Evolutionary conservation across 2,113 vertebrate genomes (phyloP), one percentile per base, ranked within the genome.

Genomic region (Salvelinus fontinalis): DNA sequence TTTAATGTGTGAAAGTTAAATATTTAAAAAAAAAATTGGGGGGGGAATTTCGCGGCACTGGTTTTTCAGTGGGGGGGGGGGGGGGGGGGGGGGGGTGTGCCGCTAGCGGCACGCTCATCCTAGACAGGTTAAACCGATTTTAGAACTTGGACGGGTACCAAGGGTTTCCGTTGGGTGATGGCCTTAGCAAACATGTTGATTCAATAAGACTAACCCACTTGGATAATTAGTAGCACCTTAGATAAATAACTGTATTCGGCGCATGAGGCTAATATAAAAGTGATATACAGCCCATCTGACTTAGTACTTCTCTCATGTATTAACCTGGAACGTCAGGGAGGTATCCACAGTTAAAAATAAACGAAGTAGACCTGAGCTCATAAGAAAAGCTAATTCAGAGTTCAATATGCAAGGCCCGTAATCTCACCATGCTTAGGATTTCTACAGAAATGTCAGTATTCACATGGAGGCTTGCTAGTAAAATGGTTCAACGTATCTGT

Each of bases 151-250:
- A 68, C 1, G 3, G 51, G n/a, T 68, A 49, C 48, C 44, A 20
- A 4, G 31, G 62, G 14, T 74, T 74, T 71, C 71, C 66, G 73
- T 29, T 29, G 12, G 64, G 54, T 3, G 49, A 77, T 59, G 77
- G 34, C 70, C 69, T 84, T n/a, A 34, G 14, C 65, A 31, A 73
- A 64, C 71, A 73, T 34, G 73, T 51, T 54, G 48, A 75, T 59
- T 75, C n/a, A 67, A 75, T 75, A 57, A 67, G 3, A 54, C 24
- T 3, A n/a, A 67, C 48, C 20, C 31, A 34, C 66, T 67, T 67
- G 66, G 29, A 20, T 68, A 9, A 68, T n/a, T 31, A 68, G 66
- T 39, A 31, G 31, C 29, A 11, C 12, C 24, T 54, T 3, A 31
- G 64, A 54, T 49, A 67, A 67, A 16, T 65, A 4, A n/a, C 24